Conservation (phyloP, 2,113 vertebrate genomes). For the Tamias sibiricus region DNA sequence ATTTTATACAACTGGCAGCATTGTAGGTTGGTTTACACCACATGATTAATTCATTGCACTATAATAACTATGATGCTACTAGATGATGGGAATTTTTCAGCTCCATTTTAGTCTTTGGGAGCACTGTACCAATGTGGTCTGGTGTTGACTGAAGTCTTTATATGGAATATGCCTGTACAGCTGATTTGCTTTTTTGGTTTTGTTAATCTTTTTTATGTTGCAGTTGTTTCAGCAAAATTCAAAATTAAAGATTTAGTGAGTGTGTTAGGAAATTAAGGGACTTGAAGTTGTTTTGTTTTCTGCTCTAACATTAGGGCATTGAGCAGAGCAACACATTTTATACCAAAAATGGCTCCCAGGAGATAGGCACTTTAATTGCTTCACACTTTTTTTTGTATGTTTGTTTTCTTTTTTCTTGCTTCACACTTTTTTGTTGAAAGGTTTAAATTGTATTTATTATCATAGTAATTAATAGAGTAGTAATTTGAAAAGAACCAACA, state of each 20-base stretch:
- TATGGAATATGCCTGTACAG: background rate
- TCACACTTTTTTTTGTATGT: too few relatives aligned
- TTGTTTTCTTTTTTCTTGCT: too few relatives aligned
- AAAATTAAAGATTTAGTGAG: background rate
- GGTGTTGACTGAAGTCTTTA: background rate
- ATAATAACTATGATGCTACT: background rate
- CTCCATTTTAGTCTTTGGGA: background rate
- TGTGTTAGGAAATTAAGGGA: background rate
- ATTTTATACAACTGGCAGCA: background rate
- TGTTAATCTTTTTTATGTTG: background rate
- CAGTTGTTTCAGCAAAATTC: background rate
- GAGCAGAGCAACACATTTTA: background rate
- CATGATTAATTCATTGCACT: background rate
- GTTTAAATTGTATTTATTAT: constrained; percentile 16
- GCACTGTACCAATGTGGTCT: background rate
- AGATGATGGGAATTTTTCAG: background rate
- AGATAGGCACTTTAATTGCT: background rate
- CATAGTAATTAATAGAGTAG: background rate
- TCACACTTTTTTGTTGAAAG: background rate
- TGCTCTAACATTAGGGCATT: background rate
- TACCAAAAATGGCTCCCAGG: background rate
- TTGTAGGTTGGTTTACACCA: background rate
- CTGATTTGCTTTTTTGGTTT: background rate
- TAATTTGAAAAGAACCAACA: background rate
- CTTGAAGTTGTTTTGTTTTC: background rate